Conservation (phyloP, 2,113 vertebrate species). For the Todiramphus chloris region DNA sequence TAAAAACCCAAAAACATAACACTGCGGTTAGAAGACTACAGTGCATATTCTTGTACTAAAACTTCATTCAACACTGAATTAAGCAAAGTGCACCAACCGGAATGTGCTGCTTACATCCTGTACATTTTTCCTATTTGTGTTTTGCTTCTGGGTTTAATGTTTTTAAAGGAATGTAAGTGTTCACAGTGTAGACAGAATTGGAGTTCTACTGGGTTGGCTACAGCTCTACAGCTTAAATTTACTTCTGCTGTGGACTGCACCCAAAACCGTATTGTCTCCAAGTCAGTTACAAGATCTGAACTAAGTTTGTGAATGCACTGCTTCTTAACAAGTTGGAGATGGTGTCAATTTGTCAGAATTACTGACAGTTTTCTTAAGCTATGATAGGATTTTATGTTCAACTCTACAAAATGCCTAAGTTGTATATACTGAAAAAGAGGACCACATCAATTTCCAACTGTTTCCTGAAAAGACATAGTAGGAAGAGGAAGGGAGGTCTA, state of each 20-base stretch:
- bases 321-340: background rate
- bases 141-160: background rate
- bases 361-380: background rate
- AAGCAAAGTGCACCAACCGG: background rate
- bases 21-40: background rate
- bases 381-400: background rate
- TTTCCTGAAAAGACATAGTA: background rate
- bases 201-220: background rate
- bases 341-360: background rate
- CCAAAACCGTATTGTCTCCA: background rate
- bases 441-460: background rate
- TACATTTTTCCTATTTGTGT: background rate
- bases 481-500: background rate
- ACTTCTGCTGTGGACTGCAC: background rate
- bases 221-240: background rate
- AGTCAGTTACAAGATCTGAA: background rate
- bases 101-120: background rate
- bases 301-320: background rate
- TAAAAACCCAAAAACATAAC: background rate
- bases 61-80: background rate
- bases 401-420: background rate
- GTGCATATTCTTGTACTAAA: background rate
- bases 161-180: background rate
- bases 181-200: background rate
- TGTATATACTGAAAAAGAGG: background rate